Evolutionary conservation across 2,113 vertebrate genomes (phyloP).

Genomic region (Mus spicilegus): DNA sequence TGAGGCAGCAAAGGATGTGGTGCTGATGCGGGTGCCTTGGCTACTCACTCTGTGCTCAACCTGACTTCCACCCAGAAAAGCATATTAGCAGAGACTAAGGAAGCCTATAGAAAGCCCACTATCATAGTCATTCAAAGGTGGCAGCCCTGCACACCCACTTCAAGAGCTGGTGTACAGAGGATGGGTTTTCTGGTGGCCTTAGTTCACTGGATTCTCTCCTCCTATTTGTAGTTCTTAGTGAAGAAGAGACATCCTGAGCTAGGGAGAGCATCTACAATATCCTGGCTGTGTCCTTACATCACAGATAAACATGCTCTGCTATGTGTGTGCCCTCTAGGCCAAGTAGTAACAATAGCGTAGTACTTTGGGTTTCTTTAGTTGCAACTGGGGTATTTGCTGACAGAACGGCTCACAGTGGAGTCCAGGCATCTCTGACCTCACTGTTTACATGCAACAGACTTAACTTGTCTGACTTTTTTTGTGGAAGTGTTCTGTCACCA

Average conservation of each 20-base stretch:
- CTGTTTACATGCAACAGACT: neutral
- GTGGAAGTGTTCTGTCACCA: neutral
- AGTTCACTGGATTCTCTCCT: too few relatives aligned
- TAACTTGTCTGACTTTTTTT: neutral
- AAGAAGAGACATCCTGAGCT: neutral
- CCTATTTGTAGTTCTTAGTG: neutral
- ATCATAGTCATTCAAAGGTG: neutral
- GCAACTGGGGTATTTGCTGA: too few relatives aligned
- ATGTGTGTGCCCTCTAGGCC: neutral
- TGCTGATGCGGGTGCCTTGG: neutral
- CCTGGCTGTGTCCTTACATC: neutral
- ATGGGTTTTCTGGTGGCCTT: too few relatives aligned
- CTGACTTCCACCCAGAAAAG: neutral
- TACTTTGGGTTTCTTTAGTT: neutral
- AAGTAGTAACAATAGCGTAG: neutral
- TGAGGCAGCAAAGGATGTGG: neutral
- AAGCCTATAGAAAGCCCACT: neutral
- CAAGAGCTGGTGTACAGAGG: neutral
- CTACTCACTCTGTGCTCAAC: neutral
- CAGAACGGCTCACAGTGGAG: neutral
- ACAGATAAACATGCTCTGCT: neutral
- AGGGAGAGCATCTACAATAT: neutral
- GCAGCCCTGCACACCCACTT: neutral
- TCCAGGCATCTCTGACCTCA: neutral
- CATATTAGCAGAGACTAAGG: neutral